Percentiles rank a stretch among this genome's conserved stretches.
Evolutionary conservation across 2,888 invertebrate species (phyloP).

Genomic region (Phortica magna): DNA sequence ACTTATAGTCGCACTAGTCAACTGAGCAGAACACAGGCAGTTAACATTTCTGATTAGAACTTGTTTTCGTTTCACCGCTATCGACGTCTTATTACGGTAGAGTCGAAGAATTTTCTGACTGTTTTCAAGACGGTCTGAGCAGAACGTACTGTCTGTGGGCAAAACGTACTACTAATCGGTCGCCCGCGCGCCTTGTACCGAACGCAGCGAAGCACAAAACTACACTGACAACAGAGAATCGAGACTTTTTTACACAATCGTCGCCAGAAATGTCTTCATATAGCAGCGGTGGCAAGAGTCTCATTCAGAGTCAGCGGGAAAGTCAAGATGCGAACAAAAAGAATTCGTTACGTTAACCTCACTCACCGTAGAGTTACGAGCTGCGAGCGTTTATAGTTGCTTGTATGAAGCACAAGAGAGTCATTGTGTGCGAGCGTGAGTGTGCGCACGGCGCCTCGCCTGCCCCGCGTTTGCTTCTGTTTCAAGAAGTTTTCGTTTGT

Average conservation of each 20-base stretch:
- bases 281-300: constrained; percentile 18
- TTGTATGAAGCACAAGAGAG: constrained; percentile 6
- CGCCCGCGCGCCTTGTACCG: constrained; percentile 74
- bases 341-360: constrained; percentile 30
- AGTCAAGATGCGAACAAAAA: constrained; percentile 44
- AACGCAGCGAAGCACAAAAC: constrained; percentile 77
- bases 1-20: background rate
- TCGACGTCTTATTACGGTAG: constrained; percentile 3
- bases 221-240: constrained; percentile 76
- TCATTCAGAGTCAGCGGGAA: constrained; percentile 30
- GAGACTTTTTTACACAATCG: constrained; percentile 59
- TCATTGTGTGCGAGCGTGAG: constrained; percentile 32
- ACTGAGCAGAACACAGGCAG: background rate
- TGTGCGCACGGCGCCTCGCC: constrained; percentile 48
- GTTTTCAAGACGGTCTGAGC: background rate
- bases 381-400: constrained; percentile 15
- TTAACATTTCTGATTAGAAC: constrained; percentile 22
- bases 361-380: constrained; percentile 6
- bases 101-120: constrained; percentile 20
- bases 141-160: background rate
- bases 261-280: constrained; percentile 53
- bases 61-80: constrained; percentile 23
- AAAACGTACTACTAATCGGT: constrained; percentile 34
- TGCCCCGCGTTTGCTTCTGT: constrained; percentile 24
- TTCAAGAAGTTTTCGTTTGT: constrained; percentile 8